Evolutionary conservation across 2,113 vertebrate genomes (phyloP).

Genomic region (Okapia johnstoni): DNA sequence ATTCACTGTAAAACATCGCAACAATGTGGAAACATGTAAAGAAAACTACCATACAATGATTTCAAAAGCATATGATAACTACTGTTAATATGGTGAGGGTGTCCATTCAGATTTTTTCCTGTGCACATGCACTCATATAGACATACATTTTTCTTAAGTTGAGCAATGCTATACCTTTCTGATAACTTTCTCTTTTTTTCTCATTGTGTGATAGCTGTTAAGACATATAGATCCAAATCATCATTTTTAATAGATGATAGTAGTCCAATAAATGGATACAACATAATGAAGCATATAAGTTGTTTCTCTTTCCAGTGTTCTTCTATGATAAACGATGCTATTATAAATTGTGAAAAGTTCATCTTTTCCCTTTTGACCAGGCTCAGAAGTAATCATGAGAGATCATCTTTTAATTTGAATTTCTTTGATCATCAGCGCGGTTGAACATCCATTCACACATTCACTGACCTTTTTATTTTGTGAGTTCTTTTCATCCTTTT

Average conservation of each 20-base stretch:
- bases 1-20: neutral
- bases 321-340: neutral
- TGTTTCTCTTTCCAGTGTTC: neutral
- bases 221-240: neutral
- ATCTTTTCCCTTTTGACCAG: conserved; percentile 4
- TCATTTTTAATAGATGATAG: neutral
- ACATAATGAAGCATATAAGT: neutral
- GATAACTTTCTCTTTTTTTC: neutral
- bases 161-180: neutral
- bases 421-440: neutral
- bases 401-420: neutral
- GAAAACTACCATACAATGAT: neutral
- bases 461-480: neutral
- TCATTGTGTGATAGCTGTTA: neutral
- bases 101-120: neutral
- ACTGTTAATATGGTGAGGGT: no score
- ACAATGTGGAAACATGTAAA: neutral
- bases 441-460: neutral
- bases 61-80: neutral
- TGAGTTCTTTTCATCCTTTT: neutral
- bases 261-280: neutral
- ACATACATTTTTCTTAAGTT: neutral
- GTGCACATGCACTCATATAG: neutral
- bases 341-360: neutral
- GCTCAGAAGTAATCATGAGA: neutral